Evolutionary conservation across 2,113 vertebrate species (phyloP).

Genomic region (Brienomyrus brachyistius): DNA sequence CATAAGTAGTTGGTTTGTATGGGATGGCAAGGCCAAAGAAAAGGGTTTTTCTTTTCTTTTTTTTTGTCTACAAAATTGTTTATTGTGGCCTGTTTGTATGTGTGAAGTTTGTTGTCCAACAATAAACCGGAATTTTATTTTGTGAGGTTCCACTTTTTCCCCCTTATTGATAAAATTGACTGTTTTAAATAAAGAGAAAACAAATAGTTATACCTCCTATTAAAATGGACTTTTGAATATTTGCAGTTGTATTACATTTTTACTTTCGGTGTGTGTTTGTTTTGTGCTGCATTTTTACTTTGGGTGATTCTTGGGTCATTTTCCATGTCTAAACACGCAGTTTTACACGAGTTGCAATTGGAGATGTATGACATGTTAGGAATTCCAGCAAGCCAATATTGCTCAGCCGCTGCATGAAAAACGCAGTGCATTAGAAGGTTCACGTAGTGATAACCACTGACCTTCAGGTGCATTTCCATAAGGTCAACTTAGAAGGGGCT

Average conservation of each 20-base stretch:
- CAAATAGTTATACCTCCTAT: neutral
- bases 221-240: conserved; percentile 5
- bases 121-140: conserved; percentile 80
- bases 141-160: conserved; percentile 62
- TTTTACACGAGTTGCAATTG: neutral
- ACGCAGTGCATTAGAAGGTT: neutral
- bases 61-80: conserved; percentile 60
- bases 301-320: neutral
- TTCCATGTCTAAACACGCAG: neutral
- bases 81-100: conserved; percentile 69
- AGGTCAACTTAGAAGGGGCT: neutral
- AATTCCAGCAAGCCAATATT: neutral
- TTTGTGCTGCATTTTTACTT: too few relatives aligned
- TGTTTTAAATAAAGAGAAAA: conserved; percentile 8
- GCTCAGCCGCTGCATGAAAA: neutral
- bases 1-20: conserved; percentile 66
- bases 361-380: neutral
- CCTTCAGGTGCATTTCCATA: neutral
- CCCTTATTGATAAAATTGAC: conserved; percentile 20
- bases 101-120: conserved; percentile 73
- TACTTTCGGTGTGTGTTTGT: neutral
- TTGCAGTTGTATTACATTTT: neutral
- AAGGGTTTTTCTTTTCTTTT: conserved; percentile 51
- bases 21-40: conserved; percentile 65
- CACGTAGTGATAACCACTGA: neutral